phyloP scores from a whole-genome alignment of 2,888 invertebrate species.

The Amphipyra berbera region DNA sequence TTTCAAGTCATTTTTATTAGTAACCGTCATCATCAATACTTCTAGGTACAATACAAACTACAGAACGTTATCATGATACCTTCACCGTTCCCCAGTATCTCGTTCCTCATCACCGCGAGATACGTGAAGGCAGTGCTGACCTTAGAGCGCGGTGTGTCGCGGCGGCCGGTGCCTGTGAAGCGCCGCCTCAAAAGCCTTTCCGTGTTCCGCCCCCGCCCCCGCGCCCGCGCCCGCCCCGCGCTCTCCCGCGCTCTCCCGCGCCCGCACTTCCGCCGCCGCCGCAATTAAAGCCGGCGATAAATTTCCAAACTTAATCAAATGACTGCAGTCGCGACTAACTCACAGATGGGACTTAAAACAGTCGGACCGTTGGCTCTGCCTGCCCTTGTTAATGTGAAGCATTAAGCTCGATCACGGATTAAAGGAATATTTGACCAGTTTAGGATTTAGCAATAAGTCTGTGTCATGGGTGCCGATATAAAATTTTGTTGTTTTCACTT shows the following conservation, averaged over 20 bases:
- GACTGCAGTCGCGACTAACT: conserved; percentile 25
- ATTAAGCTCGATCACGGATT: conserved; percentile 15
- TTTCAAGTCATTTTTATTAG: too few species aligned
- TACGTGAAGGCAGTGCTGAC: neutral
- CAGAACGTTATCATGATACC: too few species aligned
- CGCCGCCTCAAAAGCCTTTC: conserved; percentile 88
- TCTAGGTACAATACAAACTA: too few species aligned
- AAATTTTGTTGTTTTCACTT: neutral
- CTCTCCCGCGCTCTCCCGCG: conserved; percentile 23
- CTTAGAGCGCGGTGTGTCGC: conserved; percentile 39
- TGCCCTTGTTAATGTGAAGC: conserved; percentile 22
- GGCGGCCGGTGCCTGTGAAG: conserved; percentile 70
- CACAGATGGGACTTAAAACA: conserved; percentile 18
- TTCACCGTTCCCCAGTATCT: neutral
- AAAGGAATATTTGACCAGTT: neutral
- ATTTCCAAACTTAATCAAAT: conserved; percentile 66
- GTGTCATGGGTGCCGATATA: neutral
- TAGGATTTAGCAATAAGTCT: neutral
- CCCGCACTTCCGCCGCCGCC: conserved; percentile 52
- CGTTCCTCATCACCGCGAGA: neutral
- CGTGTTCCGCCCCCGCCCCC: conserved; percentile 75
- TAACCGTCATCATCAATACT: too few species aligned
- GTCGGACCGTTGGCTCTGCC: neutral
- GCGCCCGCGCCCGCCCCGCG: conserved; percentile 50
- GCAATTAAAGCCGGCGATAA: conserved; percentile 68